Evolutionary conservation across 2,797 vertebrate species (phyloP).

Genomic region (Pteropus rufus): DNA sequence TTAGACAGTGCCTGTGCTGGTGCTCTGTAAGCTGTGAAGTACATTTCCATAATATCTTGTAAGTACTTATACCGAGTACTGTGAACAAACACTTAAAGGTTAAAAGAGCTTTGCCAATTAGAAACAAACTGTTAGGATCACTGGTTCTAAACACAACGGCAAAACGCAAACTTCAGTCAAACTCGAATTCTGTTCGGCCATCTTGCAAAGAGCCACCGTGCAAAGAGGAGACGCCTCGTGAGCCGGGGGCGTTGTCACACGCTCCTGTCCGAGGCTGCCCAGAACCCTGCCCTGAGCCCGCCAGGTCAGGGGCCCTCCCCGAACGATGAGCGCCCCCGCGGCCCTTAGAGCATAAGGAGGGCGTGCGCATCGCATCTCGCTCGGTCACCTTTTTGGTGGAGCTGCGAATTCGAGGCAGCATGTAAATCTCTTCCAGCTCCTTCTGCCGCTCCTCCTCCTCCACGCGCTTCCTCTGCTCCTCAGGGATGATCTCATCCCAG

Average conservation of each 20-base stretch:
- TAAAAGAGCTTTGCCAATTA: not conserved
- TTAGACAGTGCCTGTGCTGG: not conserved
- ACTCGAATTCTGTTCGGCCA: not conserved
- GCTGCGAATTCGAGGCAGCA: slow-evolving; percentile 97
- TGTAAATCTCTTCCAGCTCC: slow-evolving; percentile 97
- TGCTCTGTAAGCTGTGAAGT: not conserved
- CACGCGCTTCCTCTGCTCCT: slow-evolving; percentile 92
- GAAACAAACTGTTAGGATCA: not conserved
- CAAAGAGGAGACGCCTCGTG: not conserved
- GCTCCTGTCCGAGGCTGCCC: not conserved
- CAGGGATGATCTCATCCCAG: slow-evolving; percentile 98
- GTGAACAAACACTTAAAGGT: not conserved
- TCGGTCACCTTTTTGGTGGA: slow-evolving; percentile 93
- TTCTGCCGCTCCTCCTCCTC: slow-evolving; percentile 97
- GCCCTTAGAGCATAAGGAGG: not conserved
- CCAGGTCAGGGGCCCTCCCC: not conserved
- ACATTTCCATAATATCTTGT: not conserved
- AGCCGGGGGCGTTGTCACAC: too few species aligned
- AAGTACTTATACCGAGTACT: not conserved
- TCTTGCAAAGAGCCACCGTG: not conserved
- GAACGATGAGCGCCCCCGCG: not conserved
- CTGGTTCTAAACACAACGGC: not conserved
- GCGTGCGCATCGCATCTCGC: not conserved
- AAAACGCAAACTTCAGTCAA: not conserved
- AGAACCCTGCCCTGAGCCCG: not conserved